Evolutionary conservation across 2,797 vertebrate species (phyloP), one percentile per base, ranked within the genome.

Genomic region (Tachyglossus aculeatus): DNA sequence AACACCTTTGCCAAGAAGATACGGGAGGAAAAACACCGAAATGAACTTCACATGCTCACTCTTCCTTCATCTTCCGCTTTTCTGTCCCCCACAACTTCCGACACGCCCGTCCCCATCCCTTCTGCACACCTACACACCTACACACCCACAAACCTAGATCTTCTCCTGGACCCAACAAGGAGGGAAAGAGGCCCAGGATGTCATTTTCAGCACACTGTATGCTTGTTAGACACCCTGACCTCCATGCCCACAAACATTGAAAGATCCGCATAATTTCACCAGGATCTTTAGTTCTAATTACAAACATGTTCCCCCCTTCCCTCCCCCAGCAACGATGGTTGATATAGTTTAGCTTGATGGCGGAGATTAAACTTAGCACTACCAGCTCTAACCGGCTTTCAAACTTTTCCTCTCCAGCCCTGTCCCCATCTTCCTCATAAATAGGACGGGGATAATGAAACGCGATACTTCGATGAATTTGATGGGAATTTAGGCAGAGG

Each of bases 41-140:
- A 74, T 34, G 48, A 81, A 85, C 65, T 87, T 83, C 84, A 53
- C 9, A 8, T 15, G 16, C 39, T 22, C 27, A 39, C 33, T 51
- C 12, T 44, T 56, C n/a, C 37, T 21, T 32, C 11, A 21, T 11
- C 41, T 7, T 27, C 14, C 3, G 8, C 16, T 24, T 18, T 19
- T 18, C 16, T 16, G 13, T 19, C 24, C 15, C 25, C 25, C 31
- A 6, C 25, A 29, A 21, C 31, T 19, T 45, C 45, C 9, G 4
- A 21, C 25, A 18, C 6, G 16, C 19, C 25, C 31, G 4, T 2
- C 18, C 2, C 34, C 8, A 9, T 65, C 47, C 18, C 32, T 21
- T 9, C 10, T 1, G 27, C 50, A 19, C 3, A 18, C 29, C 43
- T 41, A 13, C 3, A 13, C 5, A 5, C 9, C 39, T 25, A 2